These are phyloP conservation scores for Stomatorhinus ivindoensis DNA, from an alignment of 2,113 vertebrate genomes.

Conservation along the genomic window DNA sequence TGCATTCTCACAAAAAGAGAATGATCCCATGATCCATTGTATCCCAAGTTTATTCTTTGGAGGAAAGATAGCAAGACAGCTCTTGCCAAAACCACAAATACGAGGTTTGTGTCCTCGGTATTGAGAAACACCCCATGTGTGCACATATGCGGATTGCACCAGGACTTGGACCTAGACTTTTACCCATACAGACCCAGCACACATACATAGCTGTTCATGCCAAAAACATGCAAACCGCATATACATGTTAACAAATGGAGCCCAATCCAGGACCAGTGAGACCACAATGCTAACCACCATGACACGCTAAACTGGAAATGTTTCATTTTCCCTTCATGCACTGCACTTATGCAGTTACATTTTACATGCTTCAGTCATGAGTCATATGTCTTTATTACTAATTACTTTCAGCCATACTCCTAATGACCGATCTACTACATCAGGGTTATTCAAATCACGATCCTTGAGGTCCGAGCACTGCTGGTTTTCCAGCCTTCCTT, in stretches of 20 bases:
- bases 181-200: not conserved
- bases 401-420: not conserved
- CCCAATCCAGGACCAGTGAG: not conserved
- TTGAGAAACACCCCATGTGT: not conserved
- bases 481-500: too few relatives aligned
- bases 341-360: not conserved
- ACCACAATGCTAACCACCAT: not conserved
- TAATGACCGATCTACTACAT: not conserved
- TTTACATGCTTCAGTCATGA: not conserved
- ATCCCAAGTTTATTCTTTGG: not conserved
- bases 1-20: not conserved
- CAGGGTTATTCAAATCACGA: too few relatives aligned
- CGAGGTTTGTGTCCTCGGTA: not conserved
- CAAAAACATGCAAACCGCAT: not conserved
- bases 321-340: not conserved
- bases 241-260: not conserved
- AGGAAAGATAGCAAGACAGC: not conserved
- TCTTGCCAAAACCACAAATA: not conserved
- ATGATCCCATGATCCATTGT: not conserved
- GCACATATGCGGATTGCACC: not conserved
- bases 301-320: not conserved
- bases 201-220: not conserved
- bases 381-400: not conserved
- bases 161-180: not conserved
- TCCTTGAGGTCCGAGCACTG: too few relatives aligned